Evolutionary conservation across 2,888 invertebrate species (phyloP).

Genomic region (Andrena fulva): DNA sequence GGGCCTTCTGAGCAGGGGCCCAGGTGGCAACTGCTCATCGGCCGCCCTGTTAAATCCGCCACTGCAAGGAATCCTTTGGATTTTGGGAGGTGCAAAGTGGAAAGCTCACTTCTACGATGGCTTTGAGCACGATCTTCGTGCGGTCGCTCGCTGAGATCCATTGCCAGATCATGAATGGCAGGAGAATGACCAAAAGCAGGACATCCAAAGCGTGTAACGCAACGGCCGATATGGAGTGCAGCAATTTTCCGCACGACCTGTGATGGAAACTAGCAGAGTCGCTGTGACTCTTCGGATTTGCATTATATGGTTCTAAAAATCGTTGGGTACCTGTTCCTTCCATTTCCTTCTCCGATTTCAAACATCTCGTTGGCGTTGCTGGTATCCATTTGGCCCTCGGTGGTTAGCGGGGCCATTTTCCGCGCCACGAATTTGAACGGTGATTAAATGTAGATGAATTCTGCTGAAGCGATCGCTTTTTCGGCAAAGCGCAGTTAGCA

Average conservation of each 20-base stretch:
- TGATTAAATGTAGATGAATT: not conserved
- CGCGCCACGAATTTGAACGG: not conserved
- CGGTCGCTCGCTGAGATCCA: slow-evolving; percentile 71
- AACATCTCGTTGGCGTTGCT: not conserved
- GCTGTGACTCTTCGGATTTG: not conserved
- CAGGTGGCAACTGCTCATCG: too few relatives aligned
- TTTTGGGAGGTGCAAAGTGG: not conserved
- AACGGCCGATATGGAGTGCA: slow-evolving; percentile 6
- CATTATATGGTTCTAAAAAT: not conserved
- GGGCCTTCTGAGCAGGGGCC: too few relatives aligned
- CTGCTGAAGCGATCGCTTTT: not conserved
- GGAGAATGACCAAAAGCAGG: slow-evolving; percentile 44
- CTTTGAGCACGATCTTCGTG: slow-evolving; percentile 65
- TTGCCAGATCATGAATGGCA: slow-evolving; percentile 60
- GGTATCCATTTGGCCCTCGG: not conserved
- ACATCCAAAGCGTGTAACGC: slow-evolving; percentile 49
- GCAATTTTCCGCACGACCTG: slow-evolving; percentile 2
- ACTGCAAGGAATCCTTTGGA: not conserved
- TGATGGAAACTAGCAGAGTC: not conserved
- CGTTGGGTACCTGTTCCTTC: slow-evolving; percentile 6
- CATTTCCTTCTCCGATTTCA: not conserved
- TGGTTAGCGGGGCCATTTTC: slow-evolving; percentile 15
- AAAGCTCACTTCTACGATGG: slow-evolving; percentile 71
- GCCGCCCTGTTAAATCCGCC: too few relatives aligned
- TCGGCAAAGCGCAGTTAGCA: not conserved